phyloP scores from a whole-genome alignment of 2,888 invertebrate species.

The Aleiodes testaceus region DNA sequence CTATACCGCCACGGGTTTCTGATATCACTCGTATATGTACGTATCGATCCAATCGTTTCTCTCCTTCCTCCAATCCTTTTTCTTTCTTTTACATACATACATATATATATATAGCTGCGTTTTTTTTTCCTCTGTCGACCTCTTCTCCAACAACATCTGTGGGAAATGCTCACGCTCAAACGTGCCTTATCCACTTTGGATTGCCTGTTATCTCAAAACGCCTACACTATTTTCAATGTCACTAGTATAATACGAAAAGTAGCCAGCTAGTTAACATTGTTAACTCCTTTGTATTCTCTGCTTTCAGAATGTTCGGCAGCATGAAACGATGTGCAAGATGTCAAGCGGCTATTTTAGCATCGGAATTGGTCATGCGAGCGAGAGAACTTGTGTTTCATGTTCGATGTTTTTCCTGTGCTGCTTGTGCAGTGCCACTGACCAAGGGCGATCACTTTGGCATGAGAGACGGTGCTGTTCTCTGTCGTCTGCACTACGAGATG shows the following conservation, averaged over 20 bases:
- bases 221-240: constrained; percentile 41
- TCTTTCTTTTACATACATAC: constrained; percentile 8
- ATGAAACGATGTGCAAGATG: constrained; percentile 92
- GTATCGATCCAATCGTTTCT: constrained; percentile 41
- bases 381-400: constrained; percentile 95
- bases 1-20: constrained; percentile 48
- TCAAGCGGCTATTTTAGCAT: constrained; percentile 89
- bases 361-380: constrained; percentile 96
- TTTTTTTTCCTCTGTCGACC: constrained; percentile 20
- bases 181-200: constrained; percentile 51
- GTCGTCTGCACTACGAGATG: constrained; percentile 84
- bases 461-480: constrained; percentile 90
- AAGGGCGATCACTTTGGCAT: constrained; percentile 97
- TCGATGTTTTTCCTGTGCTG: constrained; percentile 93
- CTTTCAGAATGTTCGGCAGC: constrained; percentile 87
- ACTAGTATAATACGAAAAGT: constrained; percentile 3
- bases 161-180: constrained; percentile 53
- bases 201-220: constrained; percentile 48
- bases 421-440: constrained; percentile 88
- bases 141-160: constrained; percentile 42
- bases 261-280: constrained; percentile 2
- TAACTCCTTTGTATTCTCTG: constrained; percentile 52
- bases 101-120: no score
- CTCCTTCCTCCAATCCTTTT: neutral
- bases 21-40: constrained; percentile 50